phyloP scores from a whole-genome alignment of 2,113 vertebrate species.

The Nestor notabilis region DNA sequence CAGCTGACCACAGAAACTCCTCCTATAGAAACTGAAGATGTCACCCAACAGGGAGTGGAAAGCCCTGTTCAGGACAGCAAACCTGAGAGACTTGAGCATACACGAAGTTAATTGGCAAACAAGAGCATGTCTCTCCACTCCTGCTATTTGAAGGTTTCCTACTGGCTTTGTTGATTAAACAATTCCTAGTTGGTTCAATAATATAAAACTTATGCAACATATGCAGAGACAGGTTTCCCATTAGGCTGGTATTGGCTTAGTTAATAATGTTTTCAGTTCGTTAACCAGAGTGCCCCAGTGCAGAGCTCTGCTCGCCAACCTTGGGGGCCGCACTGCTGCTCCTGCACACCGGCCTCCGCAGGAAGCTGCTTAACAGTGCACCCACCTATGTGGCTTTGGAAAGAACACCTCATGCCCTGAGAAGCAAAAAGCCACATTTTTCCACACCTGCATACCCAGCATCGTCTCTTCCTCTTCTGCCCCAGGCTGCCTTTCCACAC shows the following conservation, averaged over 20 bases:
- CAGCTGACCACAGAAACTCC: background rate
- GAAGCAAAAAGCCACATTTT: background rate
- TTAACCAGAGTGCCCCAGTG: background rate
- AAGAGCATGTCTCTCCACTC: background rate
- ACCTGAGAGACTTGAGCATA: background rate
- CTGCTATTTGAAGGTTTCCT: background rate
- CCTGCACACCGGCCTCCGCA: accelerated
- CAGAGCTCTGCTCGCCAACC: background rate
- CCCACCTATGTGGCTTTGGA: background rate
- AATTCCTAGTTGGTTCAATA: background rate
- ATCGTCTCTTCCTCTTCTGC: background rate
- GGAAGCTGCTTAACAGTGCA: background rate
- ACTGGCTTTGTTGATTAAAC: conserved; percentile 44
- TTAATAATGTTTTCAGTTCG: background rate
- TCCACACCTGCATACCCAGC: accelerated
- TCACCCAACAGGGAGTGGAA: background rate
- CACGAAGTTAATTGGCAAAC: background rate
- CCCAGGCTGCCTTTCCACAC: background rate
- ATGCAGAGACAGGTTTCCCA: background rate
- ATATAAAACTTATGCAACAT: background rate
- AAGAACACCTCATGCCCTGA: background rate
- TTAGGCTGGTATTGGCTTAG: background rate
- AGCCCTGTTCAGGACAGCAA: background rate
- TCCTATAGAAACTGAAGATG: background rate
- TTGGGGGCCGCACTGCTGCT: background rate